Percentiles rank a stretch among this genome's conserved stretches.
Evolutionary conservation across 2,113 vertebrate species (phyloP).

Genomic region (Zosterops pallidus): DNA sequence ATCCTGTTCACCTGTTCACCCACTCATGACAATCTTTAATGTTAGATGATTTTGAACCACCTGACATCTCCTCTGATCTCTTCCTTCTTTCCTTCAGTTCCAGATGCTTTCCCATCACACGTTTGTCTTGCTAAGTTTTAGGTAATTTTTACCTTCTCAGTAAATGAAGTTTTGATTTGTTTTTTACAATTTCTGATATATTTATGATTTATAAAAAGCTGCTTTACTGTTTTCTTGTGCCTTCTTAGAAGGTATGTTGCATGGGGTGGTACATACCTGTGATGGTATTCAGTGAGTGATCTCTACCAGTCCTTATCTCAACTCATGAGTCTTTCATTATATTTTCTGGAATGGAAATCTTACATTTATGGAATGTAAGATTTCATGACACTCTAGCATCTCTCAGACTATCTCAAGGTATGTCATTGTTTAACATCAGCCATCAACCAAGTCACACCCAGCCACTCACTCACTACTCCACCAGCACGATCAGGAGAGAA

Average conservation of each 20-base stretch:
- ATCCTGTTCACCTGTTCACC: rapidly evolving
- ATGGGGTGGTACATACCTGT: neutral
- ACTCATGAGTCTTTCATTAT: too few species aligned
- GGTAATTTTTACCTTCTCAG: neutral
- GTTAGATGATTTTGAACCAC: neutral
- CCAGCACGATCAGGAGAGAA: neutral
- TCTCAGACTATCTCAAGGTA: neutral
- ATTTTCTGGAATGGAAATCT: too few species aligned
- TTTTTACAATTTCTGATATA: neutral
- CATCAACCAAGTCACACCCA: rapidly evolving
- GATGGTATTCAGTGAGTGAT: too few species aligned
- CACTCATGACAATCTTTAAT: neutral
- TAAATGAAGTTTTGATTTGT: neutral
- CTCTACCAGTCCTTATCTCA: too few species aligned
- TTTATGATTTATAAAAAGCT: neutral
- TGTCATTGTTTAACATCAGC: neutral
- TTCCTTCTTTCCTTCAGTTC: neutral
- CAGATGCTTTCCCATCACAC: neutral
- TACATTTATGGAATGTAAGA: neutral
- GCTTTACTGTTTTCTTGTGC: neutral
- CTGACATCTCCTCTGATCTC: neutral
- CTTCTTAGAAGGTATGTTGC: neutral
- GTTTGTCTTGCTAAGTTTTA: neutral
- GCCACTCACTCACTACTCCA: rapidly evolving
- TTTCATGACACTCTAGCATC: neutral